A percentile compares a stretch with the other conserved stretches of the same genome.
Conservation (phyloP, 2,888 invertebrate genomes). For the Dyspetes luteomarginatus region DNA sequence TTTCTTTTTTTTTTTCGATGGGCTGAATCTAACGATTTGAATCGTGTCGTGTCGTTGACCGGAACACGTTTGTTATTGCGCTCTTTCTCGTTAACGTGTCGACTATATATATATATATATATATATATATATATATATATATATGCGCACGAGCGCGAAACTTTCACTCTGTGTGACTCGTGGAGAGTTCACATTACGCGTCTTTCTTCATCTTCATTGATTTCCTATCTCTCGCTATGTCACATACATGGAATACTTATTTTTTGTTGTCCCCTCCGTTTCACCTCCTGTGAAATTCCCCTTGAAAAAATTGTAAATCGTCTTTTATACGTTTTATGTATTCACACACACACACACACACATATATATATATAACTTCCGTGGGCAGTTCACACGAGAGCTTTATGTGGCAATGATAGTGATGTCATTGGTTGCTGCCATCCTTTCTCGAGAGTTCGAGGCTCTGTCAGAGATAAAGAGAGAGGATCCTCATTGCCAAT, state of each 20-base stretch:
- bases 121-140: too few relatives aligned
- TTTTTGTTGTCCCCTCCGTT: slow-evolving; percentile 6
- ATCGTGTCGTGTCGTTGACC: slow-evolving; percentile 65
- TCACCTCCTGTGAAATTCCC: background rate
- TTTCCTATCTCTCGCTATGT: slow-evolving; percentile 51
- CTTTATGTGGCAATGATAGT: background rate
- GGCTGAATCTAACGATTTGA: slow-evolving; percentile 21
- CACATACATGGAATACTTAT: slow-evolving; percentile 53
- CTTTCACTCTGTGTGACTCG: slow-evolving; percentile 53
- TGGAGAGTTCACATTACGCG: slow-evolving; percentile 46
- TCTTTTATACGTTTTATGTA: background rate
- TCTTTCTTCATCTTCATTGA: slow-evolving; percentile 62
- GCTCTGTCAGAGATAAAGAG: slow-evolving; percentile 39
- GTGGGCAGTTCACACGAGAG: slow-evolving; percentile 4
- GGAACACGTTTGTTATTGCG: slow-evolving; percentile 50
- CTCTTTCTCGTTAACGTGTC: slow-evolving; percentile 45
- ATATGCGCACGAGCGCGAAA: slow-evolving; percentile 32
- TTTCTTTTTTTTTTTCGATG: too few relatives aligned
- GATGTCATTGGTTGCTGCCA: slow-evolving; percentile 41
- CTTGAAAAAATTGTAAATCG: background rate
- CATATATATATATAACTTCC: background rate
- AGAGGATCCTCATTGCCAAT: slow-evolving; percentile 74
- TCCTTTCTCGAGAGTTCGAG: slow-evolving; percentile 68
- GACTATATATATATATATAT: too few relatives aligned
- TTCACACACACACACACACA: background rate